Evolutionary conservation across 2,797 vertebrate species (phyloP).

Genomic region (Corythornis leucogaster): DNA sequence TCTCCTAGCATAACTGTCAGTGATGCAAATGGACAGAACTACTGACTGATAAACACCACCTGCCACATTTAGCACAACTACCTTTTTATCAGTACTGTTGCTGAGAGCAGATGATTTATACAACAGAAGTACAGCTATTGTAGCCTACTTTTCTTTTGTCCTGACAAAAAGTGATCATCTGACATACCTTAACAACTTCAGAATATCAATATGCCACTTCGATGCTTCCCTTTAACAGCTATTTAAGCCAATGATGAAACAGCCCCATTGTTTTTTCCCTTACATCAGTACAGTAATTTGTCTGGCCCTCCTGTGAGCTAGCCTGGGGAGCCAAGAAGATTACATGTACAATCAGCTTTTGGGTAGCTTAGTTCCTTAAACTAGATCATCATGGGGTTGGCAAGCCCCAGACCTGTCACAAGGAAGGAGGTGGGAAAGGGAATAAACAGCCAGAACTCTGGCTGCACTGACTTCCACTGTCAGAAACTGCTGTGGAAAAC

Average conservation of each 20-base stretch:
- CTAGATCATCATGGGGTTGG: neutral
- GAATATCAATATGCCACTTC: neutral
- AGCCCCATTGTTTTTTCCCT: neutral
- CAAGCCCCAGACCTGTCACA: neutral
- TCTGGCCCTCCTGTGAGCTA: neutral
- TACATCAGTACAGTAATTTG: neutral
- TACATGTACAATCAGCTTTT: constrained; percentile 26
- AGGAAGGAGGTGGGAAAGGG: neutral
- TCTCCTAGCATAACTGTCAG: neutral
- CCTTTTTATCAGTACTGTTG: neutral
- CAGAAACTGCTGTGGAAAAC: neutral
- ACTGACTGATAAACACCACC: neutral
- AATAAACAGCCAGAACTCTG: neutral
- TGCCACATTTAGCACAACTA: neutral
- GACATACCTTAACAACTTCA: neutral
- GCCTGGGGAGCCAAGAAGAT: constrained; percentile 17
- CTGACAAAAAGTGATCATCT: neutral
- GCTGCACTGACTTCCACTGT: accelerated
- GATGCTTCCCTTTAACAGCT: neutral
- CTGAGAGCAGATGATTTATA: neutral
- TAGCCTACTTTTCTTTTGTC: neutral
- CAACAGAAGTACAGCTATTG: neutral
- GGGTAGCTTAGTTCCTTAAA: constrained; percentile 8
- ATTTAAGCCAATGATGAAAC: neutral
- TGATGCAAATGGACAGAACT: neutral